Base-by-base conservation (phyloP, 2,797 vertebrate genomes). In the Potorous gilbertii region DNA sequence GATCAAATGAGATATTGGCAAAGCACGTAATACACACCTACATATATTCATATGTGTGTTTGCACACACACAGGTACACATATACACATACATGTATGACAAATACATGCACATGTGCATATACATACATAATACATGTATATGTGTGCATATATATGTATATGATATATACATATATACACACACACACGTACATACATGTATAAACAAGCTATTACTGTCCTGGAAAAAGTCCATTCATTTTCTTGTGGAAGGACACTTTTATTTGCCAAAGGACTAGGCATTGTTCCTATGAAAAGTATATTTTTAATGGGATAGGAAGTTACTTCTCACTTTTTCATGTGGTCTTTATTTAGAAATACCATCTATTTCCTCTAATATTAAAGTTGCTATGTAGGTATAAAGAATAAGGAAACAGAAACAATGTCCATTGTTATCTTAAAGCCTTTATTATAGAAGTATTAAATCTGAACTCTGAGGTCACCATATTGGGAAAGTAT, bases 381-480 rank as follows among this genome's bases (percentile, higher is more conserved):
- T 92, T 93, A 92, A 55, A 96, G 97, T 95, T 94, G 92, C 94
- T 96, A n/a, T 54, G 96, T 93, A 94, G 95, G 91, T 18, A 10
- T 13, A 93, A 96, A 96, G 96, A 96, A 27, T 0, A 16, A 4
- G 59, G 95, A 92, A 96, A 96, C 54, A 97, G 94, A 96, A 95
- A 96, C 92, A 96, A 93, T 92, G 92, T 56, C 56, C 3, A 95
- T 93, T 96, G 92, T 74, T 93, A 95, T 94, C 54, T 95, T 34
- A 95, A 57, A 94, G 56, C 56, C 94, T 97, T 96, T 91, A 96
- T 92, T 92, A 95, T 94, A 40, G 59, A 93, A 94, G 95, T 92
- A 97, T 96, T 96, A 97, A 93, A 96, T 97, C 31, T 96, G 90
- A 95, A 74, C 92, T 93, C 94, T 54, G 95, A 98, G 97, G 93